Evolutionary conservation across 2,797 vertebrate genomes (phyloP), one percentile per base, ranked within the genome.

Genomic region (Sphaeramia orbicularis): DNA sequence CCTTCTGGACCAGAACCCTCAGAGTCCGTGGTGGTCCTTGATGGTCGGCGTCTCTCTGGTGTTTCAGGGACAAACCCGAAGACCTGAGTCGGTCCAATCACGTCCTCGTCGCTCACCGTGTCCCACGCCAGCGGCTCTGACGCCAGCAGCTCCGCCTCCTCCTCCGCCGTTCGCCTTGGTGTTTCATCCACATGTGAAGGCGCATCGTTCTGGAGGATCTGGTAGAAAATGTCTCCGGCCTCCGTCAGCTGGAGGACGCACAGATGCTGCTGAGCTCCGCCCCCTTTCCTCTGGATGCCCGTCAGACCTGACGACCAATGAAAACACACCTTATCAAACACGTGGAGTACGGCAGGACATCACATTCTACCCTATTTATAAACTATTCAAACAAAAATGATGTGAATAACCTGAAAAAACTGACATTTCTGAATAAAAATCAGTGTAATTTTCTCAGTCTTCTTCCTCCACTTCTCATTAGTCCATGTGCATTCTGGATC

Each of bases 171-270:
- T 2, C 13, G 36, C 15, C 37, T 40, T 10, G 0, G 38, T 2
- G 32, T 12, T 5, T n/a, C 11, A 53, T 0, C 7, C 55, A 1
- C 24, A 12, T 10, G 30, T 7, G n/a, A n/a, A n/a, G 16, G 14
- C 7, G 3, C 13, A 36, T 14, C 11, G 35, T 38, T 54, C 18
- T 86, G 69, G 0, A 98, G 89, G 5, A 72, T 78, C 87, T 98
- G 97, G 65, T 92, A 94, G 89, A 99, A 99, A 43, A 98, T 0
- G 1, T 99, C 98, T 3, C 97, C 97, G 0, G 93, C 92, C 7
- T 94, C 92, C 0, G 96, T 95, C 1, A 98, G 93, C 58, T 98
- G 97, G 19, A 98, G 93, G 57, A 98, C 48, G 0, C 90, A 76
- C 63, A 97, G 44, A 9, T 74, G 76, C 0, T 93, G 91, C 0